Base-by-base conservation (phyloP, 2,797 vertebrate species). In the Betta splendens region DNA sequence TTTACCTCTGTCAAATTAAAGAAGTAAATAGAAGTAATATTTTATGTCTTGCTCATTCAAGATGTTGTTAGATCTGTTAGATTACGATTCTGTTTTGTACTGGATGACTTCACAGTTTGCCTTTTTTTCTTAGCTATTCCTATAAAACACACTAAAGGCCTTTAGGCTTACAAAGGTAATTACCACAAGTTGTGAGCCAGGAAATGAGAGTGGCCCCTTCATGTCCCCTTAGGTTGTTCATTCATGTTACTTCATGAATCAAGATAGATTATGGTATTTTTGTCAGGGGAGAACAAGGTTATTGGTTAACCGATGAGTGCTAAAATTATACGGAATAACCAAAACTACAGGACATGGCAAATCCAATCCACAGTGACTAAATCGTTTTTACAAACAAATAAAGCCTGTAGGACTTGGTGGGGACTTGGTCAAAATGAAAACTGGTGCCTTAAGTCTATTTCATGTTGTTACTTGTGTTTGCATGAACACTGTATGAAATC, bases 161-260 rank as follows among this genome's bases (percentile, higher is more conserved):
- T 72, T 65, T 63, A 45, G 81, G 76, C 78, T 40, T 45, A 73
- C 42, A 51, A 9, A 74, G 49, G 68, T 87, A 86, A 89, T 89
- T 85, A 87, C 64, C 32, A 39, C 73, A 26, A 61, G 57, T 80
- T 32, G 68, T 77, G 74, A 79, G 50, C 57, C 57, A 85, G 82
- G 80, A 88, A 89, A 89, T 88, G 77, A 86, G 64, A 61, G 70
- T 44, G 50, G 32, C 39, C 67, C 63, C 62, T 20, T 65, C 26
- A 40, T 31, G 57, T 75, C 69, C 77, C 85, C 85, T 63, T 52
- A 65, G 79, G 82, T 70, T 72, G 50, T 71, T 69, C 63, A 49
- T 73, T 78, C 72, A 68, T 43, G 69, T 55, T 64, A 25, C 64
- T 37, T 59, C 57, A 85, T 84, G 79, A 86, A 80, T 87, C 73